These are phyloP conservation scores for Tuta absoluta DNA, from an alignment of 2,888 invertebrate species.

Conservation along the genomic window DNA sequence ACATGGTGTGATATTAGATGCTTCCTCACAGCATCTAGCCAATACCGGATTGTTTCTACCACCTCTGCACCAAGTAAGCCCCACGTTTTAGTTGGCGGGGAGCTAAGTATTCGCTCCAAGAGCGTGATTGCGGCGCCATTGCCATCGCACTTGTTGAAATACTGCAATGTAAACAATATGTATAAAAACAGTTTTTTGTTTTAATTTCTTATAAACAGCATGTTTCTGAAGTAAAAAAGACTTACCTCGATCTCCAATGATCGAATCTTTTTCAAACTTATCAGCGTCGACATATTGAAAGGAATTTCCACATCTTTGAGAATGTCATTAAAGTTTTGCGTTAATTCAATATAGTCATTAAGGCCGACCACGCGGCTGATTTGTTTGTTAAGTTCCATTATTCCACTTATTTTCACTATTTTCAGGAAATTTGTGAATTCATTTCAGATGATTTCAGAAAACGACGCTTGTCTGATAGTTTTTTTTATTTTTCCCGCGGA, in stretches of 20 bases:
- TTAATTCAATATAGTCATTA: slow-evolving; percentile 52
- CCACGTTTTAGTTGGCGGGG: slow-evolving; percentile 62
- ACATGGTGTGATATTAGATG: slow-evolving; percentile 52
- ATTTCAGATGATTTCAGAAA: background rate
- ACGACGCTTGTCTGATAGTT: background rate
- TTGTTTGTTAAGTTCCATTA: slow-evolving; percentile 53
- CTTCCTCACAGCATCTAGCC: slow-evolving; percentile 61
- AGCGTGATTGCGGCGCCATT: slow-evolving; percentile 60
- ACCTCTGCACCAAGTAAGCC: slow-evolving; percentile 56
- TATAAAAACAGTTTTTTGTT: background rate
- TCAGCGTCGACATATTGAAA: slow-evolving; percentile 57
- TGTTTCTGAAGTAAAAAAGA: slow-evolving; percentile 6
- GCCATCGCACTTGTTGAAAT: slow-evolving; percentile 59
- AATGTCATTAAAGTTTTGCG: slow-evolving; percentile 47
- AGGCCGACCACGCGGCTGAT: slow-evolving; percentile 52
- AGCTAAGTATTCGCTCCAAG: slow-evolving; percentile 50
- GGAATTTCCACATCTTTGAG: slow-evolving; percentile 46
- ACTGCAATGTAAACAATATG: slow-evolving; percentile 48
- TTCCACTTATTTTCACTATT: background rate
- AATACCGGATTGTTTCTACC: slow-evolving; percentile 56
- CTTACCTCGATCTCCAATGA: slow-evolving; percentile 64
- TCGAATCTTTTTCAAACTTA: slow-evolving; percentile 58
- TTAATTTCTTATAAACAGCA: background rate
- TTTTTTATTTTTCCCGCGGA: slow-evolving; percentile 18
- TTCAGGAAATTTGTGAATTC: background rate